Evolutionary conservation across 2,113 vertebrate genomes (phyloP), one percentile per base, ranked within the genome.

Genomic region (Triplophysa dalaica): DNA sequence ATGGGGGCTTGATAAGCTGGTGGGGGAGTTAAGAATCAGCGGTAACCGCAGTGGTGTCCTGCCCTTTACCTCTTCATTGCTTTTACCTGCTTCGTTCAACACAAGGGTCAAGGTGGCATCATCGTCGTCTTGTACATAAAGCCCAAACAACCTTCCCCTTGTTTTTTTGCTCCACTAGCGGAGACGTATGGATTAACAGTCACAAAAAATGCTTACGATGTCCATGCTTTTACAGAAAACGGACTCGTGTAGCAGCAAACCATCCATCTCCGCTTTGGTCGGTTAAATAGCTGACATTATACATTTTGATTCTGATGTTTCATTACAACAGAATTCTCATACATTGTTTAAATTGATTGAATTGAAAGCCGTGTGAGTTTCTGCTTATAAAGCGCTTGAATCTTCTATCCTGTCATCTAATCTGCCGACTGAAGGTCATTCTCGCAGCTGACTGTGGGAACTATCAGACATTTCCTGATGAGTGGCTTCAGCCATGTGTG

Each of bases 381-480:
- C 74, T 56, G 74, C 75, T 85, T 38, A 79, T 75, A 19, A 81
- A 54, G 76, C 77, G 61, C 67, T 65, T 22, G 54, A 80, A 84
- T 83, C 81, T 85, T 77, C 69, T 77, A 70, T 81, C 60, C 70
- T 74, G 66, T 74, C 77, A 41, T 67, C 80, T 78, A 70, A 78
- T 70, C 65, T 64, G 52, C 16, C 29, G 16, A 65, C 82, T 89
- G 89, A 91, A 90, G 89, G 91, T 91, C 89, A 90, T 63, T 83
- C 77, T 79, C 81, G 81, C 82, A 84, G 85, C 85, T 52, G 50
- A 52, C 13, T 52, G 50, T 89, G 78, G 84, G 89, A 90, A 87
- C 88, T 87, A 81, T 89, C 87, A 86, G 89, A 89, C 87, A 86
- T 84, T 84, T 70, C 73, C 80, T 87, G 86, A 88, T 86, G 85